Base-by-base conservation (phyloP, 2,888 invertebrate species). In the Herminia tarsipennalis region DNA sequence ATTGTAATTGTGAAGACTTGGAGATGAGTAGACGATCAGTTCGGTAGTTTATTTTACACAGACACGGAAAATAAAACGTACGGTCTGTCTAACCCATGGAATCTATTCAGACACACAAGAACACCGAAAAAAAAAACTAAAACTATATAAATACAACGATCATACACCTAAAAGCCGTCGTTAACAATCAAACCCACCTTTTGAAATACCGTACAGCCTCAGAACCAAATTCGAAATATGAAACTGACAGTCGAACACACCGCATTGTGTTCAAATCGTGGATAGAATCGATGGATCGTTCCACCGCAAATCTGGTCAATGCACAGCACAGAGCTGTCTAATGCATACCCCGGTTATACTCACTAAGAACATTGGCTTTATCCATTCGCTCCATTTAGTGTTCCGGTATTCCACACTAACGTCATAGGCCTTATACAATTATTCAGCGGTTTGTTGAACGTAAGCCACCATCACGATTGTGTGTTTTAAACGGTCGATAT, bases 291-390 rank as follows among this genome's bases (percentile, higher is more conserved):
- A 72, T 70, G 52, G 49, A 70, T 63, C 58, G 52, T 58, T 33
- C 38, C 48, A 66, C 76, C 75, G 69, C 78, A 76, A 66, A 56
- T 59, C 65, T 54, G 61, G 51, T 33, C 37, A 52, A 59, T 60
- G 50, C 61, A 54, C 59, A 47, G 43, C 63, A 66, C 58, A 53
- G 62, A 58, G 44, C 66, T 73, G 73, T 74, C 77, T 64, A 65
- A 69, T 67, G 65, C 77, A 76, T 65, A 58, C 69, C 28, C 60
- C 45, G 29, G 60, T 41, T 50, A 72, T 72, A 70, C 66, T 42
- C 53, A 51, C 64, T 58, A 68, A 71, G 77, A 74, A 69, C 67
- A 70, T 66, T 52, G 66, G 54, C 53, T 63, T 63, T 56, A 70
- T 63, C 63, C 65, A 56, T 21, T 52, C 51, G 66, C 59, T 56